Conservation (phyloP, 2,113 vertebrate species). For the Amblyopsis rosae region DNA sequence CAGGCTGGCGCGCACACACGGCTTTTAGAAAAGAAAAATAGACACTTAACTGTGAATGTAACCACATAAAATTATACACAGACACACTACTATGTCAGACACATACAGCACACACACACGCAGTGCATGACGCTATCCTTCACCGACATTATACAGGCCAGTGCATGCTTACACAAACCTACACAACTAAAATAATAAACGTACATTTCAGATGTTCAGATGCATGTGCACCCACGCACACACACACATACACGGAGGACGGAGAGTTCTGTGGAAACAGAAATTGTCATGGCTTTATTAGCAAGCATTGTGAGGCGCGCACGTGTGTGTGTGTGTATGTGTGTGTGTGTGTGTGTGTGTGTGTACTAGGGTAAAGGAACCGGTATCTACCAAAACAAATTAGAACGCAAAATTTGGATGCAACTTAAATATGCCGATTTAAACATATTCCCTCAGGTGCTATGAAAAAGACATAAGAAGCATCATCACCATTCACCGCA, state of each 20-base stretch:
- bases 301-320: no score
- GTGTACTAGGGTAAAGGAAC: not conserved
- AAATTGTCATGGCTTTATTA: no score
- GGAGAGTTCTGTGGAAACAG: not conserved
- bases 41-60: not conserved
- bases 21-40: not conserved
- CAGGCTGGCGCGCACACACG: slow-evolving; percentile 7
- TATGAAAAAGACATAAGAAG: no score
- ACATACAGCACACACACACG: not conserved
- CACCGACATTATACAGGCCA: not conserved
- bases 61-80: not conserved
- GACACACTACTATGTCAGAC: not conserved
- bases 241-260: not conserved
- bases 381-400: no score
- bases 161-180: not conserved
- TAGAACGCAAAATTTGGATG: no score
- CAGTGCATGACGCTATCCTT: not conserved
- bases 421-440: no score
- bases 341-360: not conserved
- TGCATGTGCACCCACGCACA: not conserved
- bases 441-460: no score
- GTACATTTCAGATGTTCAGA: not conserved
- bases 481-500: no score
- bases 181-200: not conserved
- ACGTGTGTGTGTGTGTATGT: not conserved